phyloP scores from a whole-genome alignment of 2,888 invertebrate genomes.

The Volucella inanis region DNA sequence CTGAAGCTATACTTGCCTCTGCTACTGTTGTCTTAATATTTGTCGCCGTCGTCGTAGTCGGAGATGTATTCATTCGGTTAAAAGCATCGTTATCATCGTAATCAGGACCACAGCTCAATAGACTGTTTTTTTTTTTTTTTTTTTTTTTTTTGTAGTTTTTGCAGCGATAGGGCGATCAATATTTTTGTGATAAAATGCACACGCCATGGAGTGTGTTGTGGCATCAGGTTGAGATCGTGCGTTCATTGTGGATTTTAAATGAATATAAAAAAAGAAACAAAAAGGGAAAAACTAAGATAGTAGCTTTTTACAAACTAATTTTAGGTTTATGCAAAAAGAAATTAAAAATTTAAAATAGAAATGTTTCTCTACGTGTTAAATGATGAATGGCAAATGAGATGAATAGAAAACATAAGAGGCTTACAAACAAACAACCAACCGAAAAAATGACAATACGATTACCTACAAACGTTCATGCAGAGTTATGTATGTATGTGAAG shows the following conservation, averaged over 20 bases:
- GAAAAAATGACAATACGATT: neutral
- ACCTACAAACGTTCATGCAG: slow-evolving; percentile 17
- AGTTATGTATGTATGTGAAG: too few species aligned
- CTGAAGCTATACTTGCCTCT: slow-evolving; percentile 44
- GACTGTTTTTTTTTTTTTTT: slow-evolving; percentile 39
- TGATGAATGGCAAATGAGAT: slow-evolving; percentile 2
- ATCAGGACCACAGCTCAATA: slow-evolving; percentile 67
- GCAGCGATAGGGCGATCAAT: slow-evolving; percentile 25
- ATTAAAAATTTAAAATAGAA: slow-evolving; percentile 14
- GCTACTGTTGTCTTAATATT: slow-evolving; percentile 4
- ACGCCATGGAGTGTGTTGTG: slow-evolving; percentile 52
- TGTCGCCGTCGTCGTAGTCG: slow-evolving; percentile 39
- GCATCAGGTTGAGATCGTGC: slow-evolving; percentile 42
- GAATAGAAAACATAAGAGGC: slow-evolving; percentile 9
- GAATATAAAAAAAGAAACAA: slow-evolving; percentile 62
- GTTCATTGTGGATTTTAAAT: slow-evolving; percentile 63
- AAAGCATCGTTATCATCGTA: slow-evolving; percentile 65
- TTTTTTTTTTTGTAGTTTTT: neutral
- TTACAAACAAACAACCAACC: neutral
- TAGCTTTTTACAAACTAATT: slow-evolving; percentile 60
- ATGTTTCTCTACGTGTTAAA: slow-evolving; percentile 12
- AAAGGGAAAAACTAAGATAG: slow-evolving; percentile 65
- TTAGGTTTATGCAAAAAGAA: slow-evolving; percentile 37
- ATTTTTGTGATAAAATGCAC: slow-evolving; percentile 56
- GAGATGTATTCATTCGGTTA: slow-evolving; percentile 64